A percentile compares a stretch with the other conserved stretches of the same genome.
Evolutionary conservation across 2,797 vertebrate species (phyloP).

Genomic region (Psittacula derbiana): DNA sequence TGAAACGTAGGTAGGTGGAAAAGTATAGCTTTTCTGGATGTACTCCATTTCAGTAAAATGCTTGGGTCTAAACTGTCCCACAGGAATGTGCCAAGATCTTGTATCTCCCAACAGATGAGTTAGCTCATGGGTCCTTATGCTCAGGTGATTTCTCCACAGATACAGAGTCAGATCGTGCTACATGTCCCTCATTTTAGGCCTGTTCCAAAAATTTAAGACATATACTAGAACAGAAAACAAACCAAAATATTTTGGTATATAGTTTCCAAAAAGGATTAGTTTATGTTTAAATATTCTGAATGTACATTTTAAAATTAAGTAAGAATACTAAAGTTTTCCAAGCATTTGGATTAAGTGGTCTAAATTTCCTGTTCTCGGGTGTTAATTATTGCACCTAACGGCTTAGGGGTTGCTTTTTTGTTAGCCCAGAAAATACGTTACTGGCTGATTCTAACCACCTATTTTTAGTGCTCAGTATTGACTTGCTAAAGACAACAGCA

Average conservation of each 20-base stretch:
- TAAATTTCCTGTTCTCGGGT: neutral
- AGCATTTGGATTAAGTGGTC: neutral
- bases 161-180: neutral
- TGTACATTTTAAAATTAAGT: neutral
- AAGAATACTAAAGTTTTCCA: neutral
- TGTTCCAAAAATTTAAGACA: neutral
- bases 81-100: neutral
- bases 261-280: neutral
- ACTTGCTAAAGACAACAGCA: neutral
- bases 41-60: neutral
- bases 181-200: neutral
- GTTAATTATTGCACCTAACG: neutral
- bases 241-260: neutral
- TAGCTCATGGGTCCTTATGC: neutral
- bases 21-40: neutral
- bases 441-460: neutral
- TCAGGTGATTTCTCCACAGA: neutral
- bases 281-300: neutral
- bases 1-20: neutral
- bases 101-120: neutral
- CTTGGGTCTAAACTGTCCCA: neutral
- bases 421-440: neutral
- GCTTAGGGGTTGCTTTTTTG: neutral
- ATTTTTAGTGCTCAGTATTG: neutral
- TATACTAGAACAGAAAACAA: neutral